Evolutionary conservation across 2,888 invertebrate species (phyloP).

Genomic region (Caenorhabditis zanzibari): DNA sequence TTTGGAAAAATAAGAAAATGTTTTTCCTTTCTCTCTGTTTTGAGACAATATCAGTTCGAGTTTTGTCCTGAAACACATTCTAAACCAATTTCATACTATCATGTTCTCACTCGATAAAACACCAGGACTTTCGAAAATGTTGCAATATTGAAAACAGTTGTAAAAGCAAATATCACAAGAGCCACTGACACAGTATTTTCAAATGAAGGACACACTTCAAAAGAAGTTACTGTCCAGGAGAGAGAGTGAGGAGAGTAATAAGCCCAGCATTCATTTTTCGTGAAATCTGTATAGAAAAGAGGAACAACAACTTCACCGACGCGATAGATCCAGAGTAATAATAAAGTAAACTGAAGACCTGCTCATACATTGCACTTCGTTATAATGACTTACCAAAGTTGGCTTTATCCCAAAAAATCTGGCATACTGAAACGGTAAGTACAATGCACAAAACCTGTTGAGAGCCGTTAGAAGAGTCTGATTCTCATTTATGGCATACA

Average conservation of each 20-base stretch:
- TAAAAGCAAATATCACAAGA: neutral
- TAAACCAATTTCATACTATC: too few relatives aligned
- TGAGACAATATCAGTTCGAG: slow-evolving; percentile 17
- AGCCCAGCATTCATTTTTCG: slow-evolving; percentile 8
- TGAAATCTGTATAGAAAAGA: neutral
- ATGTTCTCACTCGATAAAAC: slow-evolving; percentile 34
- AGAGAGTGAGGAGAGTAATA: slow-evolving; percentile 24
- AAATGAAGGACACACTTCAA: neutral
- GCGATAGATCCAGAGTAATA: neutral
- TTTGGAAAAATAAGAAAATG: slow-evolving; percentile 48
- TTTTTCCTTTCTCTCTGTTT: slow-evolving; percentile 17
- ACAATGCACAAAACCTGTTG: slow-evolving; percentile 46
- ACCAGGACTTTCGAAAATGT: slow-evolving; percentile 35
- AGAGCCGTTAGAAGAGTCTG: slow-evolving; percentile 33
- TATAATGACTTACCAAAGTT: slow-evolving; percentile 2
- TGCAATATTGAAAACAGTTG: slow-evolving; percentile 19
- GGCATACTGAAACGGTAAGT: slow-evolving; percentile 27
- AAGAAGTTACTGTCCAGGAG: neutral
- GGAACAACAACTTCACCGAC: neutral
- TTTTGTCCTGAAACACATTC: slow-evolving; percentile 20
- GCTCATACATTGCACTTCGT: neutral
- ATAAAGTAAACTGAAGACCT: neutral
- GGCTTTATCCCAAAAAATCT: slow-evolving; percentile 31
- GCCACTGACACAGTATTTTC: neutral
- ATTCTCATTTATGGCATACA: slow-evolving; percentile 37